Percentiles rank a stretch among this genome's conserved stretches.
phyloP scores from a whole-genome alignment of 2,113 vertebrate genomes.

The Anser brachyrhynchus region DNA sequence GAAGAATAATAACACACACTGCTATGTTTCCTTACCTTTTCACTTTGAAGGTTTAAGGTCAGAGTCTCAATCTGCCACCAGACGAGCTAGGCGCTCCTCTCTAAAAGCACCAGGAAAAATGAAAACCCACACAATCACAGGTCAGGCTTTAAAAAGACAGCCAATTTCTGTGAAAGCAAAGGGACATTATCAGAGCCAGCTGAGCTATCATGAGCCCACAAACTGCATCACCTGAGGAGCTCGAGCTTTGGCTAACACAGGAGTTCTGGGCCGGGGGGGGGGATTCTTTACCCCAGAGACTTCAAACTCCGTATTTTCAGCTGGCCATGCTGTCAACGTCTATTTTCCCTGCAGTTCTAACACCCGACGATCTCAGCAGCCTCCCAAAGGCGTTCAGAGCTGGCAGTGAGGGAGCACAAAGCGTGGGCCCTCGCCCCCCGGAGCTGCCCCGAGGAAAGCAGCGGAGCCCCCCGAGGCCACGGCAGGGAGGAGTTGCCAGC shows the following conservation, averaged over 20 bases:
- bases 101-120: background rate
- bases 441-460: background rate
- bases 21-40: background rate
- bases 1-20: background rate
- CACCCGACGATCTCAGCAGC: background rate
- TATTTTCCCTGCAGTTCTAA: background rate
- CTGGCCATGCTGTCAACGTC: background rate
- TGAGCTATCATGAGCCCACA: background rate
- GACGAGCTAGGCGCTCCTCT: background rate
- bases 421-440: background rate
- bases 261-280: background rate
- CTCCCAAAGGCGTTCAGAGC: background rate
- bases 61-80: background rate
- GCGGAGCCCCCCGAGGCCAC: rapidly evolving
- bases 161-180: background rate
- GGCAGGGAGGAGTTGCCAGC: background rate
- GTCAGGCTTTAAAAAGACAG: background rate
- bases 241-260: background rate
- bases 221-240: background rate
- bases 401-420: background rate
- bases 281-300: background rate
- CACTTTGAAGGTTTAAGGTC: background rate
- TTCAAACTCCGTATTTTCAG: background rate
- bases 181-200: background rate
- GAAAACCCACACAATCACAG: rapidly evolving